These are phyloP conservation scores for Hydropotes inermis DNA, from an alignment of 2,113 vertebrate species.

Conservation along the genomic window DNA sequence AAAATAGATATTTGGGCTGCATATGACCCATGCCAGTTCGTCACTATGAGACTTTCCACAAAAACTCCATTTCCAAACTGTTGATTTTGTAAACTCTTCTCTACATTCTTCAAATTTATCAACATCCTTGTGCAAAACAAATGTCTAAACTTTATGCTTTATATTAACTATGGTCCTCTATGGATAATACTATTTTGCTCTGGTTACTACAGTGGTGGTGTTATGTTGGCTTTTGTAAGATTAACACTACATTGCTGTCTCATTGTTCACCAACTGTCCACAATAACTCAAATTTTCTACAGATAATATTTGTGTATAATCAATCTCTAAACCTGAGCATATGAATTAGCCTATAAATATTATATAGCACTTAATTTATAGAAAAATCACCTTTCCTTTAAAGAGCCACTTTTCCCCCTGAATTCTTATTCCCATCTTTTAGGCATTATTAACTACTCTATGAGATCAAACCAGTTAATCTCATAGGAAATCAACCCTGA, in stretches of 20 bases:
- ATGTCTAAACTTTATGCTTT: background rate
- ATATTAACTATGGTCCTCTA: background rate
- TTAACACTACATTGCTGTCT: background rate
- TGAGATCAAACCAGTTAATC: background rate
- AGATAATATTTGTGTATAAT: background rate
- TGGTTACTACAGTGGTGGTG: background rate
- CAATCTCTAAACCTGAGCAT: background rate
- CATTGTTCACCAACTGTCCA: background rate
- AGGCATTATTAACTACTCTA: background rate
- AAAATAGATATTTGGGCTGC: background rate
- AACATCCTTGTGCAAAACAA: background rate
- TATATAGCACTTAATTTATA: background rate
- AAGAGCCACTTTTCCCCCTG: background rate
- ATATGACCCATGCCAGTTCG: background rate
- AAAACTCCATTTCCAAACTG: constrained; percentile 13
- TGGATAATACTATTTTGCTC: background rate
- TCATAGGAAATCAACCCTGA: background rate
- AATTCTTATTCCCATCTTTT: background rate
- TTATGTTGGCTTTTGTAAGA: background rate
- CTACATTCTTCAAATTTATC: constrained; percentile 25
- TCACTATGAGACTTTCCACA: background rate
- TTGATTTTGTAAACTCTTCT: background rate
- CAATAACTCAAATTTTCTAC: background rate
- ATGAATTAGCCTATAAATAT: background rate
- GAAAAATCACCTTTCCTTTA: background rate